A percentile compares a stretch with the other conserved stretches of the same genome.
Evolutionary conservation across 92 coral and sea anemone genomes (phyloP).

Genomic region (Palythoa grandis): DNA sequence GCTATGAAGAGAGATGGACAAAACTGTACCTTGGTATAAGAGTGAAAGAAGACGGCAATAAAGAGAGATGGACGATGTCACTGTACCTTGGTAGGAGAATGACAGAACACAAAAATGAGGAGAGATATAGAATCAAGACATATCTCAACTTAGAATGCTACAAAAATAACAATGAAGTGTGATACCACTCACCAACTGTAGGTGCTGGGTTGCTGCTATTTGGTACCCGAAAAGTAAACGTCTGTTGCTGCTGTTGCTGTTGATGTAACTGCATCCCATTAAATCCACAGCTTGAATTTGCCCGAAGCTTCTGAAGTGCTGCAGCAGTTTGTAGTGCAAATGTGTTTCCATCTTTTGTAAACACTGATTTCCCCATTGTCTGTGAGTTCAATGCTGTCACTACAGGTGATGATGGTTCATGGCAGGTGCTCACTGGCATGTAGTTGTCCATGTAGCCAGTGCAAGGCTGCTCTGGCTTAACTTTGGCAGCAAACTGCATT

Average conservation of each 20-base stretch:
- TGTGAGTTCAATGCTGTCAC: constrained; percentile 74
- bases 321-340: constrained; percentile 71
- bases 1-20: no score
- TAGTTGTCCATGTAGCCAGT: constrained; percentile 75
- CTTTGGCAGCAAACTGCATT: constrained; percentile 79
- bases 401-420: constrained; percentile 80
- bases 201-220: constrained; percentile 57
- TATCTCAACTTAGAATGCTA: no score
- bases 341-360: constrained; percentile 67
- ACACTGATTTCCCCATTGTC: constrained; percentile 32
- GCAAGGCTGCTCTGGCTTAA: constrained; percentile 91
- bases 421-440: constrained; percentile 67
- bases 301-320: constrained; percentile 66
- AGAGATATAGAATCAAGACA: no score
- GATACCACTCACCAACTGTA: constrained; percentile 48
- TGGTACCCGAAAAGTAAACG: constrained; percentile 70
- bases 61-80: not conserved
- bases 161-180: not conserved
- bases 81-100: not conserved
- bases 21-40: not conserved
- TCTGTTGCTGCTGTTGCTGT: constrained; percentile 80
- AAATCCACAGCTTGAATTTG: constrained; percentile 64
- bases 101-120: no score
- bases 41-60: not conserved
- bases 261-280: constrained; percentile 65